Conservation (phyloP, 2,113 vertebrate species). For the Oryzias curvinotus region DNA sequence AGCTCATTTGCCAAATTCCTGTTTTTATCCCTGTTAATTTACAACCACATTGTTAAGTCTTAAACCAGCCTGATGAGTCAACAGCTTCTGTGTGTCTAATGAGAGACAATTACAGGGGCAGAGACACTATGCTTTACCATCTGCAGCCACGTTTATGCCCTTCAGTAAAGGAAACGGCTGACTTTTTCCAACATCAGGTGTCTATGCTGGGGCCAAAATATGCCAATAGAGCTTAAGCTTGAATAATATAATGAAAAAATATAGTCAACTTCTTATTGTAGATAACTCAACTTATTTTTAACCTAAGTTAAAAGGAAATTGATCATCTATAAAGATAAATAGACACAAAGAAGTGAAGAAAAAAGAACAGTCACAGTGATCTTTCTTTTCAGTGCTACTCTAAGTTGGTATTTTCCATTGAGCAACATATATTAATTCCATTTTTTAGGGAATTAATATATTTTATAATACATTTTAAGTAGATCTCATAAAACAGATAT, state of each 20-base stretch:
- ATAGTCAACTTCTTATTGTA: too few relatives aligned
- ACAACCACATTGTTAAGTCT: conserved; percentile 63
- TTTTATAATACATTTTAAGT: background rate
- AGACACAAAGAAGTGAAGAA: too few relatives aligned
- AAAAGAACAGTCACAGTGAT: too few relatives aligned
- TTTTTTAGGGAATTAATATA: background rate
- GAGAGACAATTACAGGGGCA: conserved; percentile 68
- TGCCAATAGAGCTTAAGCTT: conserved; percentile 21
- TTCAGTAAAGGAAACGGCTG: conserved; percentile 38
- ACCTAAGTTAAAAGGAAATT: too few relatives aligned
- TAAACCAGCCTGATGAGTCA: conserved; percentile 51
- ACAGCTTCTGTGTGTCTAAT: conserved; percentile 39
- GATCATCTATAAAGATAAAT: too few relatives aligned
- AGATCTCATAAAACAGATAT: background rate
- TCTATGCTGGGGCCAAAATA: conserved; percentile 18
- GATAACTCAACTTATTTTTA: too few relatives aligned
- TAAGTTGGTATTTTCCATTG: too few relatives aligned
- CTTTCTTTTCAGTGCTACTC: too few relatives aligned
- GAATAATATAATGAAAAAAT: background rate
- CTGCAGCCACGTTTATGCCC: conserved; percentile 48
- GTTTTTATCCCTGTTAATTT: conserved; percentile 53
- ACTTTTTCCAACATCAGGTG: conserved; percentile 52
- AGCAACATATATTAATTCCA: background rate
- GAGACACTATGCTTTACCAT: conserved; percentile 60
- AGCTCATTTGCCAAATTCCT: conserved; percentile 53